Conservation (phyloP, 2,113 vertebrate species). For the Albula goreensis region DNA sequence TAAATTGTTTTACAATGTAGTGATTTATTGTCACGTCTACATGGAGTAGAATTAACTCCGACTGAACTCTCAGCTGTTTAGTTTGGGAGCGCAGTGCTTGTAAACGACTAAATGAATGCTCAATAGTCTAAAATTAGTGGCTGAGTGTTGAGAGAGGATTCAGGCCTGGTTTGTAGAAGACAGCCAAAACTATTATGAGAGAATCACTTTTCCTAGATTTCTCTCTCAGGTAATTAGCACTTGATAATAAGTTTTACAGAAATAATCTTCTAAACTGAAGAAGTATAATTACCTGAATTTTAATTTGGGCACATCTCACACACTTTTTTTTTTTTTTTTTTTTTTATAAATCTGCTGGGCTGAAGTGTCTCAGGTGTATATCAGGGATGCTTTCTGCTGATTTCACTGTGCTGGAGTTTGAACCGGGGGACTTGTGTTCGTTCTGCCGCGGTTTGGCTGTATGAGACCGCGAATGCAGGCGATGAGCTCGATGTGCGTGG, state of each 20-base stretch:
- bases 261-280: not conserved
- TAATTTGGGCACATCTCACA: not conserved
- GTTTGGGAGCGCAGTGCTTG: not conserved
- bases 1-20: not conserved
- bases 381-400: not conserved
- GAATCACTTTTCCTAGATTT: not conserved
- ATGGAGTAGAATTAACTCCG: not conserved
- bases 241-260: not conserved
- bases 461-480: not conserved
- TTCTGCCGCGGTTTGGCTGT: not conserved
- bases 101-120: not conserved
- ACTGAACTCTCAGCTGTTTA: not conserved
- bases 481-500: too few species aligned
- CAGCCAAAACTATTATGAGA: not conserved
- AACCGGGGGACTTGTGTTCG: not conserved
- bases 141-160: not conserved
- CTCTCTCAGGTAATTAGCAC: not conserved
- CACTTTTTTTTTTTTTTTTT: not conserved
- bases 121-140: not conserved
- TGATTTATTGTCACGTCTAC: not conserved
- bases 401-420: not conserved
- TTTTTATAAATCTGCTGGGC: not conserved
- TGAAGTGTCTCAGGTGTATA: not conserved
- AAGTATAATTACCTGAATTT: slow-evolving; percentile 6
- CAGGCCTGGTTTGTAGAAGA: not conserved